Evolutionary conservation across 2,113 vertebrate genomes (phyloP).

Genomic region (Neolamprologus caudopunctatus): DNA sequence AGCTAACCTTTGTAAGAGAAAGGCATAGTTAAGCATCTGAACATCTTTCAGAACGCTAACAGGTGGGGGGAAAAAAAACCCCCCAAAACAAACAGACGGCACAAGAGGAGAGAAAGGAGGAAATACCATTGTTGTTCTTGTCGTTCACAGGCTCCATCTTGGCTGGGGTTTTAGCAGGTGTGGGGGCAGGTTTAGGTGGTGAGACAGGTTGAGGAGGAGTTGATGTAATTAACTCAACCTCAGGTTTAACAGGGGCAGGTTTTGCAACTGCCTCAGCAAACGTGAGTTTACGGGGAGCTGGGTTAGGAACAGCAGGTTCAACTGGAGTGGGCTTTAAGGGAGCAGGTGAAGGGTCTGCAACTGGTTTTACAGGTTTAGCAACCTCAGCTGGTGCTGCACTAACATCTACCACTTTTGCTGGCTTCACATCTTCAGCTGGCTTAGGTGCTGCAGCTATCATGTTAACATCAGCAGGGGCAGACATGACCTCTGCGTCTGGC

Average conservation of each 20-base stretch:
- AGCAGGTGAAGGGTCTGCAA: neutral
- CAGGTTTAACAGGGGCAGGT: slow-evolving; percentile 44
- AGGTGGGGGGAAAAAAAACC: accelerated
- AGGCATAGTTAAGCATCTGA: neutral
- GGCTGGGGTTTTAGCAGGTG: slow-evolving; percentile 66
- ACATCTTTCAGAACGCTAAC: neutral
- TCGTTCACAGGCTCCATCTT: slow-evolving; percentile 75
- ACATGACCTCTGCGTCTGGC: neutral
- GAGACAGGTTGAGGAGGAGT: slow-evolving; percentile 19
- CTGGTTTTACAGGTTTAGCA: neutral
- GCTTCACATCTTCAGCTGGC: neutral
- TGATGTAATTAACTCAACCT: slow-evolving; percentile 16
- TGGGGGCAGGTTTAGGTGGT: slow-evolving; percentile 47
- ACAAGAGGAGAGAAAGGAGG: slow-evolving; percentile 52
- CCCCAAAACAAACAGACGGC: neutral
- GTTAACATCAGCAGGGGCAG: neutral
- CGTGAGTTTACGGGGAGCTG: slow-evolving; percentile 65
- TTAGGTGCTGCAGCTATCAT: neutral
- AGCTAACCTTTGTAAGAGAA: neutral
- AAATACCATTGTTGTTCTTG: slow-evolving; percentile 96
- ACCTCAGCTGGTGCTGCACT: neutral
- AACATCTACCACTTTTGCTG: neutral
- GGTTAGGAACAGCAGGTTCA: slow-evolving; percentile 1
- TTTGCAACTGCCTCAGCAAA: slow-evolving; percentile 63
- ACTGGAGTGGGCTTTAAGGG: neutral